Base-by-base conservation (phyloP, 2,113 vertebrate species). In the Xiphophorus hellerii region DNA sequence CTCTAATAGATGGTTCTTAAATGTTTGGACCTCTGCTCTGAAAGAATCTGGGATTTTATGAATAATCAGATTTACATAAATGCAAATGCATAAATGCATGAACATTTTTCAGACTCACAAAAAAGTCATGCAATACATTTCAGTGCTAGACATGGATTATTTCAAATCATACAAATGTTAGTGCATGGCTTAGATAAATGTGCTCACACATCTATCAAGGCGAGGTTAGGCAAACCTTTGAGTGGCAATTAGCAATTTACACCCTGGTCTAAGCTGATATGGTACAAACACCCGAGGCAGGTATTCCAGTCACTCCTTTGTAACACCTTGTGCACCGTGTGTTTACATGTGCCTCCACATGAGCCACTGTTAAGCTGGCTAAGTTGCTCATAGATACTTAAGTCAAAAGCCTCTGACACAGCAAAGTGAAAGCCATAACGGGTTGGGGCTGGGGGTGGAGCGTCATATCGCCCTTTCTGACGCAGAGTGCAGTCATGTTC, bases 401-500 rank as follows among this genome's bases (percentile, higher is more conserved):
- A 85, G 88, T 78, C 66, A 74, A 88, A 72, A 84, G 90, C 81
- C 79, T 90, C 86, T 92, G 91, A 92, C 90, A 88, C 86, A 87
- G 89, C 85, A 92, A 85, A 92, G 87, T 86, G 78, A 92, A 88
- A 93, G 89, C 87, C 81, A 77, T 84, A 63, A 62, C 77, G 81
- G 80, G 77, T 7, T 81, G 78, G 88, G 85, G 88, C 84, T 12
- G 39, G 13, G 44, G 5, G 44, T 48, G 51, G 51, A n/a, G 88
- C 88, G 90, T 89, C 84, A 79, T 76, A 76, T 86, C 63, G 74
- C 81, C 81, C 92, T 92, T 93, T 91, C 91, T 92, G 93, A 92
- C 91, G 92, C 89, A 93, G 89, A 84, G 89, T 87, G 90, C 90
- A 90, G 92, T 92, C 91, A 91, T 84, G 90, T 88, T 91, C 86